phyloP scores from a whole-genome alignment of 2,888 invertebrate genomes.

The Hemicrepidius hirtus region DNA sequence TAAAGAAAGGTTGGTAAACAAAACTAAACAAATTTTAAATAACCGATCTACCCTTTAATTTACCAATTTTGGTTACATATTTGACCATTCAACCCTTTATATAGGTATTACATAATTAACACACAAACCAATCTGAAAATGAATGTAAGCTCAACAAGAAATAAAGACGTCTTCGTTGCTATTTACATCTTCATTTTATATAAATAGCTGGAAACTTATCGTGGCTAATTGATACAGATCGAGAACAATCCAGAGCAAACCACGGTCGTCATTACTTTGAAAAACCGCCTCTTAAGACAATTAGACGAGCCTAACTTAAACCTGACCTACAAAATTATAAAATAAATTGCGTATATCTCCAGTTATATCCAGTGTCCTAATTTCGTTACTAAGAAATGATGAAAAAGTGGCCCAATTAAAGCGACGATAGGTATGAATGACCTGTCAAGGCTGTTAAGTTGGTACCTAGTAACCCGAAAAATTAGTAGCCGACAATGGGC shows the following conservation, averaged over 20 bases:
- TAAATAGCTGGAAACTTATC: constrained; percentile 20
- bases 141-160: constrained; percentile 5
- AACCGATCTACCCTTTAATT: too few relatives aligned
- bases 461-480: constrained; percentile 46
- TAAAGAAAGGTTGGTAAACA: too few relatives aligned
- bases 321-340: neutral
- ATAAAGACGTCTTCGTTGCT: constrained; percentile 13
- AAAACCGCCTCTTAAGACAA: too few relatives aligned
- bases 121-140: neutral
- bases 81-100: too few relatives aligned
- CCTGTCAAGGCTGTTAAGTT: constrained; percentile 45
- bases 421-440: constrained; percentile 35
- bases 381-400: constrained; percentile 14
- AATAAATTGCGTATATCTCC: neutral
- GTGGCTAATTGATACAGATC: constrained; percentile 9
- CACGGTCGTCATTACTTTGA: too few relatives aligned
- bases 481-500: constrained; percentile 43
- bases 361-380: constrained; percentile 1
- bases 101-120: neutral
- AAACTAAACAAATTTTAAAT: too few relatives aligned
- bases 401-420: constrained; percentile 26
- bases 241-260: neutral
- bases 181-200: too few relatives aligned
- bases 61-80: too few relatives aligned
- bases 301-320: too few relatives aligned